A percentile compares a stretch with the other conserved stretches of the same genome.
phyloP scores from a whole-genome alignment of 2,888 invertebrate genomes.

The Holacanthella duospinosa region DNA sequence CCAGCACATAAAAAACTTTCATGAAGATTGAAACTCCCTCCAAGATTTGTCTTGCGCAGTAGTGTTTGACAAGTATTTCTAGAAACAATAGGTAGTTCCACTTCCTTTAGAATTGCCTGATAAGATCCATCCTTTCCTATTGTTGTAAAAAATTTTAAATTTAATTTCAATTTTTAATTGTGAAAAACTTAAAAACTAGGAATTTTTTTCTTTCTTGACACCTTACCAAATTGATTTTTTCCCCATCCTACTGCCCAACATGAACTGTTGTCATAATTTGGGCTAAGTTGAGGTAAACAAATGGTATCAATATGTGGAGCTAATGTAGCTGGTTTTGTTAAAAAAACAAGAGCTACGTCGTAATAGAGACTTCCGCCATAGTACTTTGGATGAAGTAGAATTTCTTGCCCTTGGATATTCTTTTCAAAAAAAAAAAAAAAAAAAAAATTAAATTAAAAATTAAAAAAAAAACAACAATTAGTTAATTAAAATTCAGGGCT shows the following conservation, averaged over 20 bases:
- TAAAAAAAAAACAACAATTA: too few species aligned
- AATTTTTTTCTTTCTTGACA: neutral
- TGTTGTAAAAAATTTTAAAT: neutral
- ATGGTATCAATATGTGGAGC: constrained; percentile 60
- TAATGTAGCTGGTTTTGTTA: constrained; percentile 51
- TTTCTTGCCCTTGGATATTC: constrained; percentile 30
- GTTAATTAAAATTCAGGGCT: too few species aligned
- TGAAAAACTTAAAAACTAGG: neutral
- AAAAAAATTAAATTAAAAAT: too few species aligned
- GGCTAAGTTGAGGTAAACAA: constrained; percentile 51
- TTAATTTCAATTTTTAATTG: neutral
- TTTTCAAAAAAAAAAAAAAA: too few species aligned
- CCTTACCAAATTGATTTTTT: constrained; percentile 56
- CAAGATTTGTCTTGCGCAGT: constrained; percentile 30
- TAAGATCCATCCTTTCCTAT: constrained; percentile 29
- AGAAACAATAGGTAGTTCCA: constrained; percentile 30
- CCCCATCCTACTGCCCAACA: constrained; percentile 72
- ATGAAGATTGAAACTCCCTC: constrained; percentile 28
- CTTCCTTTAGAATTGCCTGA: constrained; percentile 34
- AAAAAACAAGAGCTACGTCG: constrained; percentile 61
- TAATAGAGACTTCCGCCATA: constrained; percentile 59
- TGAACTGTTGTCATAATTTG: constrained; percentile 45
- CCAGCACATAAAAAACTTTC: constrained; percentile 35
- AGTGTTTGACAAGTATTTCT: constrained; percentile 21
- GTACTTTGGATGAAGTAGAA: constrained; percentile 51